These are phyloP conservation scores for Papilio xuthus DNA, from an alignment of 1,140 invertebrate genomes.

Conservation along the genomic window DNA sequence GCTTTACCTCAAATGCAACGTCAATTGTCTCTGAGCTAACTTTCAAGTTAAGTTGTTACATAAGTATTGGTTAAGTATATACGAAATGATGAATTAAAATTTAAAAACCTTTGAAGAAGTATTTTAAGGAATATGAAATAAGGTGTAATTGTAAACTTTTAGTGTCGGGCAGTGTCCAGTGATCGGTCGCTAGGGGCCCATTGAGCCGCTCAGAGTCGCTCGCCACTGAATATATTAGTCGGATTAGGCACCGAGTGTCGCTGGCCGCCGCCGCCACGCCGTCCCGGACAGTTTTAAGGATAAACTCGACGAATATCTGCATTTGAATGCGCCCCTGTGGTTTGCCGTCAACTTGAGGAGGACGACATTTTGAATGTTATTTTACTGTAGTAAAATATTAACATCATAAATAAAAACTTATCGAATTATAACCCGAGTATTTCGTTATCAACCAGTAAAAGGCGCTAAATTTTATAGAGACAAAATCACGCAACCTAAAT, in stretches of 20 bases:
- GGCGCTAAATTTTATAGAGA: too few relatives aligned
- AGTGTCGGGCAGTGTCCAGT: conserved; percentile 44
- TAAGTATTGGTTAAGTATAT: neutral
- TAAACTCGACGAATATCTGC: conserved; percentile 67
- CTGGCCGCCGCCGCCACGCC: conserved; percentile 24
- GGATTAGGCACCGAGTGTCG: conserved; percentile 60
- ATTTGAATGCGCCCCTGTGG: conserved; percentile 58
- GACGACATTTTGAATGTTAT: conserved; percentile 20
- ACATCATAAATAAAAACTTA: neutral
- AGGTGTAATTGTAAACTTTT: conserved; percentile 16
- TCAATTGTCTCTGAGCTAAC: conserved; percentile 9
- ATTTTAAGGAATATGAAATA: neutral
- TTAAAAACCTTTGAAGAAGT: neutral
- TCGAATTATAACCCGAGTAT: too few relatives aligned
- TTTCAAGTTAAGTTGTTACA: conserved; percentile 21
- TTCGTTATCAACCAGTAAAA: too few relatives aligned
- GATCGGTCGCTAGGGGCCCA: conserved; percentile 64
- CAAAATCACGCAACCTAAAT: too few relatives aligned
- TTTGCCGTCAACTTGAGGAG: conserved; percentile 42
- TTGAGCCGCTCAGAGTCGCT: conserved; percentile 63
- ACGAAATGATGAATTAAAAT: neutral
- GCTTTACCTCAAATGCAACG: conserved; percentile 47
- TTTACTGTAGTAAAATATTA: neutral
- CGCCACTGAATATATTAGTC: conserved; percentile 76
- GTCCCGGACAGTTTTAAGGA: conserved; percentile 66